Conservation (phyloP, 2,888 invertebrate species). For the Synanthedon formicaeformis region DNA sequence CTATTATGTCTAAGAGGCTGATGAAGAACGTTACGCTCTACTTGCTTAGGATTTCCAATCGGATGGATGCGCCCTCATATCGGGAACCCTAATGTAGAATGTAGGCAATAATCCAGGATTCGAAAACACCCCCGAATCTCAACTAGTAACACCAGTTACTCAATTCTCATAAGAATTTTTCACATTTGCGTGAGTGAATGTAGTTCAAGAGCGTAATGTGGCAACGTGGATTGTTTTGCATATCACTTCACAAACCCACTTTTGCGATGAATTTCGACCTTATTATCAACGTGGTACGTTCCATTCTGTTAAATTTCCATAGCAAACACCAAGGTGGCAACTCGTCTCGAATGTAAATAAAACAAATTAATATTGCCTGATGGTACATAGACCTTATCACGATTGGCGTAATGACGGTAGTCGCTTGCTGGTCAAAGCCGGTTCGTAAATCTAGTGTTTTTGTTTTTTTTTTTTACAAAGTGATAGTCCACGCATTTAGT, state of each 20-base stretch:
- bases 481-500: background rate
- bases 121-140: background rate
- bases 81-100: too few species aligned
- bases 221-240: conserved; percentile 36
- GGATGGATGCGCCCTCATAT: too few species aligned
- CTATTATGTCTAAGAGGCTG: too few species aligned
- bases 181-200: conserved; percentile 37
- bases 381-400: background rate
- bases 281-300: conserved; percentile 12
- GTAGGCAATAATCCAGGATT: background rate
- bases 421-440: background rate
- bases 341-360: background rate
- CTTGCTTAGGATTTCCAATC: too few species aligned
- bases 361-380: background rate
- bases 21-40: too few species aligned
- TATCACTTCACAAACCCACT: conserved; percentile 18
- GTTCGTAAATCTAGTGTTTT: background rate
- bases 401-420: background rate
- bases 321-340: background rate
- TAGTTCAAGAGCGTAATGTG: conserved; percentile 43
- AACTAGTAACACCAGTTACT: conserved; percentile 16
- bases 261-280: conserved; percentile 11
- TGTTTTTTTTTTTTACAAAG: background rate
- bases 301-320: conserved; percentile 11
- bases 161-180: conserved; percentile 33